Evolutionary conservation across 2,113 vertebrate genomes (phyloP), one percentile per base, ranked within the genome.

Genomic region (Microcebus ravelobensis): DNA sequence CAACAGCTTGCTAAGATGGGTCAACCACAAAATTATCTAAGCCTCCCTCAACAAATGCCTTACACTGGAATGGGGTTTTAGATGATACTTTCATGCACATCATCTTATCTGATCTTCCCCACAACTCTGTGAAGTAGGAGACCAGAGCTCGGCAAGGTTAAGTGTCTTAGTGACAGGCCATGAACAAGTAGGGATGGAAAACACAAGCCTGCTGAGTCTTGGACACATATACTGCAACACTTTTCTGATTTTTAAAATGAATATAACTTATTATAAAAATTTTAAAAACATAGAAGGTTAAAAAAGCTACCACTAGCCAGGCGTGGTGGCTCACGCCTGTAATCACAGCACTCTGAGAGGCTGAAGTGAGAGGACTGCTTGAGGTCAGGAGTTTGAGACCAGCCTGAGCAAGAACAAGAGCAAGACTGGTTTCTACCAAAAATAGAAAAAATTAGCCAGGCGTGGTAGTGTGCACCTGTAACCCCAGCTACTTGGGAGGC

Each of bases 161-260:
- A 48, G 61, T 50, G 86, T 61, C n/a, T 29, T 1, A 5, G 67
- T 50, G 45, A 34, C n/a, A 17, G 52, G 74, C 23, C 74, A n/a
- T 27, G 31, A 34, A 31, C 12, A 81, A 45, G 63, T 2, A 2
- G 39, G 50, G 17, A 45, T 27, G 9, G 59, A 31, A 27, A 84
- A 18, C 23, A 11, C 21, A 20, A 15, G 70, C 20, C 81, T 42
- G n/a, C 67, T 48, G 42, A 34, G 36, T 52, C 48, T 68, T 25
- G 23, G 71, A 63, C 27, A 74, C 29, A 17, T 18, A 48, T 2
- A 52, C 14, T 3, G 0, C 50, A 6, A 92, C 5, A 63, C 6
- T 34, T 55, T 39, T 79, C 71, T 59, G 18, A 42, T 88, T 86
- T 95, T 94, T 63, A 79, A 93, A 90, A 81, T 11, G 11, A 86